These are phyloP conservation scores for Myotis vivesi DNA, from an alignment of 2,797 vertebrate genomes.

Conservation along the genomic window DNA sequence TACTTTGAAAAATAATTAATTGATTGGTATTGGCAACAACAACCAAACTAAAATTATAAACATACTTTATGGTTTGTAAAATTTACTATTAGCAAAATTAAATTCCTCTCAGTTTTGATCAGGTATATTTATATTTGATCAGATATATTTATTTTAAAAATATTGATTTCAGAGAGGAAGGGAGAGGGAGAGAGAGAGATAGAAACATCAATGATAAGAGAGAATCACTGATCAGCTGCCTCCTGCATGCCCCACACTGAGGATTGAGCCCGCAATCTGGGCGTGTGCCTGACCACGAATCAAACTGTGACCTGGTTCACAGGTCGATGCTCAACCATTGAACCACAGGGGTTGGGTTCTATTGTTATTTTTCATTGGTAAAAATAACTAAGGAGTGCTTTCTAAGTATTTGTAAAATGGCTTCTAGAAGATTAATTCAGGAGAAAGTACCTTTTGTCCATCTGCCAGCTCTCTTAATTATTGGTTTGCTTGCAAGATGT, in stretches of 20 bases:
- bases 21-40: not conserved
- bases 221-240: no score
- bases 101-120: not conserved
- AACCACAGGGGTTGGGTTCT: not conserved
- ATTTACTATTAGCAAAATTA: not conserved
- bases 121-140: no score
- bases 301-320: no score
- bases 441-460: not conserved
- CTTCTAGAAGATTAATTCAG: not conserved
- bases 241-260: no score
- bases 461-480: not conserved
- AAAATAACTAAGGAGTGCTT: slow-evolving; percentile 5
- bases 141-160: no score
- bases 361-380: not conserved
- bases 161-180: no score
- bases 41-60: slow-evolving; percentile 37
- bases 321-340: no score
- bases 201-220: no score
- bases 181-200: no score
- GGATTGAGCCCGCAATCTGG: no score
- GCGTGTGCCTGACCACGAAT: no score
- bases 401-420: not conserved
- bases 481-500: not conserved
- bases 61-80: not conserved
- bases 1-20: slow-evolving; percentile 1